Evolutionary conservation across 2,888 invertebrate genomes (phyloP).

Genomic region (Metacarcinus magister): DNA sequence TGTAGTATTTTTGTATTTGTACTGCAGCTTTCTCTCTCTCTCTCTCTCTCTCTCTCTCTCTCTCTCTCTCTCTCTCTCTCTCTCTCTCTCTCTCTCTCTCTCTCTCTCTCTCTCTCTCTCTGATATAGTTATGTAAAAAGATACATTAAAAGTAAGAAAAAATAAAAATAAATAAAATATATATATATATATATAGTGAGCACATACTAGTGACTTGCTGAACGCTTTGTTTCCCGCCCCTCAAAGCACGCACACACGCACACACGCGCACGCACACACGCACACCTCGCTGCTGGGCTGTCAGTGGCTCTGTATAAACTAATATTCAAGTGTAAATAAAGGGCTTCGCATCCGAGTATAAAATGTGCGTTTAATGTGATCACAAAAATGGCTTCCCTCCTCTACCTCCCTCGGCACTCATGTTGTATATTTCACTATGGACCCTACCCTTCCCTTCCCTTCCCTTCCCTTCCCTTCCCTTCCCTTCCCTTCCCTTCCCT

Average conservation of each 20-base stretch:
- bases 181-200: too few species aligned
- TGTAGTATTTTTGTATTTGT: not conserved
- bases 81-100: conserved; percentile 19
- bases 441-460: not conserved
- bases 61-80: conserved; percentile 61
- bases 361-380: not conserved
- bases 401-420: not conserved
- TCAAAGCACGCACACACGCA: not conserved
- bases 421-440: not conserved
- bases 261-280: conserved; percentile 23
- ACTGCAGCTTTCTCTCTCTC: not conserved
- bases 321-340: not conserved
- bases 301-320: not conserved
- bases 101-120: conserved; percentile 1
- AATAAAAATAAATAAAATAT: not conserved
- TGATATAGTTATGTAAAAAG: too few species aligned
- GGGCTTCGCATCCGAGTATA: not conserved
- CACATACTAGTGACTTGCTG: not conserved
- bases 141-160: not conserved
- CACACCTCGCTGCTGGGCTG: too few species aligned
- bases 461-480: not conserved
- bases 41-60: conserved; percentile 4
- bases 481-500: not conserved
- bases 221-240: not conserved
- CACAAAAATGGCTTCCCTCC: conserved; percentile 35